Percentiles rank a stretch among this genome's conserved stretches.
These are phyloP conservation scores for Tribolium madens DNA, from an alignment of 1,140 invertebrate genomes.

Conservation along the genomic window DNA sequence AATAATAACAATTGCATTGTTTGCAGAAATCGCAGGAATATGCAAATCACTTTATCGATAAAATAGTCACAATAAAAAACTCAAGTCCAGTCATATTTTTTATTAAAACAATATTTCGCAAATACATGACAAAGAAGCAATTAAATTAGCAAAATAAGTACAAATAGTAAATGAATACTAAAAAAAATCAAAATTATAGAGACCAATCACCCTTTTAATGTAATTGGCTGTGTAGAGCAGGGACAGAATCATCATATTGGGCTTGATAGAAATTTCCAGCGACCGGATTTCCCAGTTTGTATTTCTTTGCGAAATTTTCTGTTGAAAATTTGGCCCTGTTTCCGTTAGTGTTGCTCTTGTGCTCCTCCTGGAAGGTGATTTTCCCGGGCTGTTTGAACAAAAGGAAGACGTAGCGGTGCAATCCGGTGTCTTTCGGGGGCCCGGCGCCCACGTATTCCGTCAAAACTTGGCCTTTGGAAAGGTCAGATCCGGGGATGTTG, in stretches of 20 bases:
- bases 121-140: too few species aligned
- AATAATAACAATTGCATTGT: too few species aligned
- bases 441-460: conserved; percentile 86
- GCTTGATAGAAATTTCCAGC: conserved; percentile 92
- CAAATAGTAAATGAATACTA: background rate
- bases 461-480: conserved; percentile 75
- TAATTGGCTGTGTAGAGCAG: conserved; percentile 74
- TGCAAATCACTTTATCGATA: too few species aligned
- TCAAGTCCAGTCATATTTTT: too few species aligned
- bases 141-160: background rate
- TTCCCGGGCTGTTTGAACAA: conserved; percentile 84
- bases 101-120: too few species aligned
- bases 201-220: background rate
- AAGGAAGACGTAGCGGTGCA: conserved; percentile 91
- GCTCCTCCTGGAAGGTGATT: conserved; percentile 76
- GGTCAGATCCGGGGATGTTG: conserved; percentile 84
- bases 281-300: conserved; percentile 83
- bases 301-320: conserved; percentile 83
- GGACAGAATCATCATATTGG: conserved; percentile 90
- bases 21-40: too few species aligned
- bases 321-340: conserved; percentile 83
- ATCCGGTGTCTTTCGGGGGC: conserved; percentile 81
- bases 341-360: conserved; percentile 72
- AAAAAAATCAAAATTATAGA: background rate
- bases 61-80: too few species aligned